These are phyloP conservation scores for Agrochola macilenta DNA, from an alignment of 2,888 invertebrate genomes.

Conservation along the genomic window DNA sequence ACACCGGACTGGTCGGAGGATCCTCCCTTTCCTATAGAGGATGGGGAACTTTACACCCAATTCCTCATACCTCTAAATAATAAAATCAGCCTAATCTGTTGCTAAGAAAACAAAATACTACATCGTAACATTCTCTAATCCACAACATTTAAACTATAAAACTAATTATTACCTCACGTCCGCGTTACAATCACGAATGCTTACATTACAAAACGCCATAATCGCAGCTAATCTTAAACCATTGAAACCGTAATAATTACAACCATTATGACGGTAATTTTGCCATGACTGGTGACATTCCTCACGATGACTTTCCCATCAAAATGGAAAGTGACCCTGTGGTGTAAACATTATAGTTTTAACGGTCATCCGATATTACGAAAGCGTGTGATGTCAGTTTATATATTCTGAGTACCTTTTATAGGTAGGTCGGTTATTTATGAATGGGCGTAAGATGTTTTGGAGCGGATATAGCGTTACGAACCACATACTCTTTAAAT, in stretches of 20 bases:
- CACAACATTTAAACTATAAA: slow-evolving; percentile 1
- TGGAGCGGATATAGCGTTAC: no score
- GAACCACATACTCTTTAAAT: no score
- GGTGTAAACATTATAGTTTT: slow-evolving; percentile 44
- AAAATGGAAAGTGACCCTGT: slow-evolving; percentile 61
- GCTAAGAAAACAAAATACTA: neutral
- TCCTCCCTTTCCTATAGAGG: no score
- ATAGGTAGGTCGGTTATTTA: no score
- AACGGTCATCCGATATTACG: slow-evolving; percentile 38
- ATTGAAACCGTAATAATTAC: slow-evolving; percentile 55
- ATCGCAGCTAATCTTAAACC: slow-evolving; percentile 46
- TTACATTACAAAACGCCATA: slow-evolving; percentile 38
- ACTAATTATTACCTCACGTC: slow-evolving; percentile 25
- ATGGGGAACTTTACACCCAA: no score
- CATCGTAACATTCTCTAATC: neutral
- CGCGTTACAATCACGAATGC: slow-evolving; percentile 37
- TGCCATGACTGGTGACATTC: slow-evolving; percentile 50
- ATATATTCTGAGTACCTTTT: neutral
- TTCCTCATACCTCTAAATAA: no score
- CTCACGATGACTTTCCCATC: slow-evolving; percentile 56
- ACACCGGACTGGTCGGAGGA: no score
- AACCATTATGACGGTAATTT: slow-evolving; percentile 40
- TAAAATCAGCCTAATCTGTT: no score
- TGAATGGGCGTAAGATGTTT: no score
- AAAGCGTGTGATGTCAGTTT: slow-evolving; percentile 47